These are phyloP conservation scores for Idris sp. DNA, from an alignment of 1,140 invertebrate genomes.

Conservation along the genomic window DNA sequence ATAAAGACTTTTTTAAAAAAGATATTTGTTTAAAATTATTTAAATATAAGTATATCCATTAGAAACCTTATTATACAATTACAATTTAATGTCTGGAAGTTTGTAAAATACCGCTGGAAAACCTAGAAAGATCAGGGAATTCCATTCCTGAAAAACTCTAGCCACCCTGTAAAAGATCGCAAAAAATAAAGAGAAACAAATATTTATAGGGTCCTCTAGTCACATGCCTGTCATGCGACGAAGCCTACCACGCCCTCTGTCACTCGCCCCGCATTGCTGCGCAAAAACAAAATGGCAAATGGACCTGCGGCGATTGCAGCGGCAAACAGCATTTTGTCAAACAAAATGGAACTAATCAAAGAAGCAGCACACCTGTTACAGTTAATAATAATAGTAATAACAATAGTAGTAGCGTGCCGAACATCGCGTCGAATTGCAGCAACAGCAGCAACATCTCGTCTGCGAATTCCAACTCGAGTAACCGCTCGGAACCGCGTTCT, in stretches of 20 bases:
- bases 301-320: constrained; percentile 72
- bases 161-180: too few relatives aligned
- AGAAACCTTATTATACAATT: too few relatives aligned
- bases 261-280: constrained; percentile 81
- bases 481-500: constrained; percentile 63
- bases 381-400: neutral
- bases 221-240: constrained; percentile 89
- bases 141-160: too few relatives aligned
- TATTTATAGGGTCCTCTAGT: constrained; percentile 78
- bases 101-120: too few relatives aligned
- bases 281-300: constrained; percentile 68
- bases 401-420: neutral
- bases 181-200: constrained; percentile 1
- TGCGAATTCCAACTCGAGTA: constrained; percentile 17
- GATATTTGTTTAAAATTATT: too few relatives aligned
- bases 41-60: too few relatives aligned
- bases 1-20: too few relatives aligned
- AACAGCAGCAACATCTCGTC: constrained; percentile 33
- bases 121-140: too few relatives aligned
- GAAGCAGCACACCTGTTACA: constrained; percentile 2
- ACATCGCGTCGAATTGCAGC: neutral
- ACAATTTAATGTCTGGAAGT: too few relatives aligned
- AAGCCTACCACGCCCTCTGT: constrained; percentile 88
- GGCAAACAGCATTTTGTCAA: constrained; percentile 64
- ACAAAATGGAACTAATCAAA: neutral